phyloP scores from a whole-genome alignment of 2,113 vertebrate genomes.

The Zosterops borbonicus region DNA sequence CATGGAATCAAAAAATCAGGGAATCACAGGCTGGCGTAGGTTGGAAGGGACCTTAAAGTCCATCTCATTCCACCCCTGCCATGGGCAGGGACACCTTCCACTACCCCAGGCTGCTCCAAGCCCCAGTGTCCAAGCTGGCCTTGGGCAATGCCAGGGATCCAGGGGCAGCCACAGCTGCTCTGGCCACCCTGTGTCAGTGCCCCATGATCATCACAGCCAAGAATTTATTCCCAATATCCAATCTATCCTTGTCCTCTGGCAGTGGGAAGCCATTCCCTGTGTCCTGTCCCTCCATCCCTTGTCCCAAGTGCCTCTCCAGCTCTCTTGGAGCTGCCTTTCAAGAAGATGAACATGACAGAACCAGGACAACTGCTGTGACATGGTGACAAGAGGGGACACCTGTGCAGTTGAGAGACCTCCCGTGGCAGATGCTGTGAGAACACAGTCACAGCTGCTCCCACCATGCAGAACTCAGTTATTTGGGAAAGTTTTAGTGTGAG shows the following conservation, averaged over 20 bases:
- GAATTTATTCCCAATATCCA: not conserved
- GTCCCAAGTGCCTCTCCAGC: not conserved
- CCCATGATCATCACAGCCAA: not conserved
- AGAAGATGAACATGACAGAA: rapidly evolving
- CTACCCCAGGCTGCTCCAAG: not conserved
- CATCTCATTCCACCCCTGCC: rapidly evolving
- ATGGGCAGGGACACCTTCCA: not conserved
- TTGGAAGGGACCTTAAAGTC: not conserved
- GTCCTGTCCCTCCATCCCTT: not conserved
- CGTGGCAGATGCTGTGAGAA: not conserved
- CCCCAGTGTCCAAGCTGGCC: not conserved
- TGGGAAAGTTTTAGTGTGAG: not conserved
- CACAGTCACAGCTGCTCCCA: not conserved
- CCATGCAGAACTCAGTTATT: rapidly evolving
- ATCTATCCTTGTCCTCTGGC: not conserved
- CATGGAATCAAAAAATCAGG: not conserved
- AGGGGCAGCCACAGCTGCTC: not conserved
- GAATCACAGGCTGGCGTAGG: not conserved
- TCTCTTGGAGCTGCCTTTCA: not conserved
- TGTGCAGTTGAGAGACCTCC: not conserved
- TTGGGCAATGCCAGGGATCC: not conserved
- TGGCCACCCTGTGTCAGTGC: not conserved
- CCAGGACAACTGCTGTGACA: not conserved
- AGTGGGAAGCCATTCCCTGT: not conserved
- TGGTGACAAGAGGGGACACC: not conserved